Conservation (phyloP, 1,140 invertebrate genomes). For the Drosophila tristis region DNA sequence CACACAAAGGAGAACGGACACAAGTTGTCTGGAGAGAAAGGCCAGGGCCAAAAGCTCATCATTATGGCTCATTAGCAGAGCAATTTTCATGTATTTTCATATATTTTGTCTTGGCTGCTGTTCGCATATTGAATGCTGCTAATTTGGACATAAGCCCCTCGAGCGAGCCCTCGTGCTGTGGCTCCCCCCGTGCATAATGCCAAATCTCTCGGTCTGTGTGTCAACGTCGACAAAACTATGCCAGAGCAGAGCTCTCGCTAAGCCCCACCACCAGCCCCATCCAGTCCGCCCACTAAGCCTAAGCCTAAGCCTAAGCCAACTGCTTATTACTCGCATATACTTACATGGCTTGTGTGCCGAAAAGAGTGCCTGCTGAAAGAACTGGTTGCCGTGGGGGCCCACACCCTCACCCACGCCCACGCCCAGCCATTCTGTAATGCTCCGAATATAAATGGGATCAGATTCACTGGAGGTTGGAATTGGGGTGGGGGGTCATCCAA, state of each 20-base stretch:
- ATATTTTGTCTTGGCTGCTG: conserved; percentile 34
- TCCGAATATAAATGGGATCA: neutral
- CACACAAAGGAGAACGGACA: conserved; percentile 32
- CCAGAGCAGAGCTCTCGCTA: conserved; percentile 35
- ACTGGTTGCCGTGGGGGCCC: conserved; percentile 30
- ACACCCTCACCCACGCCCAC: neutral
- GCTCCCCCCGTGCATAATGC: conserved; percentile 51
- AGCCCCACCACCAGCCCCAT: conserved; percentile 20
- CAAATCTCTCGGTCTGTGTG: conserved; percentile 51
- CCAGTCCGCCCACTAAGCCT: conserved; percentile 21
- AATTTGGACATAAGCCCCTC: conserved; percentile 74
- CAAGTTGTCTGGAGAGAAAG: conserved; percentile 27
- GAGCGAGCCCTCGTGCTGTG: neutral
- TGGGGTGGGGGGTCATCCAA: neutral
- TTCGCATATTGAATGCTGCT: conserved; percentile 75
- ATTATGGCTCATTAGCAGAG: conserved; percentile 81
- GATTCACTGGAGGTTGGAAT: neutral
- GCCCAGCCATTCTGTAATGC: neutral
- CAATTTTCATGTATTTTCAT: conserved; percentile 65
- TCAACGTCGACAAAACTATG: conserved; percentile 64
- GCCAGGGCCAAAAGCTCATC: conserved; percentile 64
- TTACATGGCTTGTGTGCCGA: conserved; percentile 29
- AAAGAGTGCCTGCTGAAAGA: conserved; percentile 27
- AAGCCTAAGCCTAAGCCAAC: conserved; percentile 66
- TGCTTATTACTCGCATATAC: conserved; percentile 69